These are phyloP conservation scores for Mormyrus hasselquistii DNA, from an alignment of 2,797 vertebrate genomes.

Conservation along the genomic window DNA sequence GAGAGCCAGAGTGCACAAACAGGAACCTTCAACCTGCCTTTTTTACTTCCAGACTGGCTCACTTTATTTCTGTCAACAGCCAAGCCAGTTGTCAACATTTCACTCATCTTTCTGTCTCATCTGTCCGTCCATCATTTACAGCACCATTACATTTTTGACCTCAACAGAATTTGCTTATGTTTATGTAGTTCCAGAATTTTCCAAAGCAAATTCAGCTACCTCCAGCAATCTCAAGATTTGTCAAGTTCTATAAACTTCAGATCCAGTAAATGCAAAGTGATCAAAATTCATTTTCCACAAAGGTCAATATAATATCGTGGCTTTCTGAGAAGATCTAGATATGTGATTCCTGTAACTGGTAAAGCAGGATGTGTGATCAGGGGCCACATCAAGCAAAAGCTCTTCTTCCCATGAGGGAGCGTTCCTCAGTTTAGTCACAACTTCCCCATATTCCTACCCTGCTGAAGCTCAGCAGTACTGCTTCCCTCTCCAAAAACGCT, in stretches of 20 bases:
- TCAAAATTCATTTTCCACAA: not conserved
- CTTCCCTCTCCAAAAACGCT: conserved; percentile 52
- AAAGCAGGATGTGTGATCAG: conserved; percentile 72
- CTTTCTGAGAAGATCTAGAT: conserved; percentile 34
- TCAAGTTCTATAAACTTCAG: not conserved
- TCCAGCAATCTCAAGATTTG: not conserved
- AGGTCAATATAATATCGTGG: not conserved
- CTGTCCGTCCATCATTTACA: not conserved
- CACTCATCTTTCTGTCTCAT: not conserved
- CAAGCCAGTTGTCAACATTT: not conserved
- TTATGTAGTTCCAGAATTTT: not conserved
- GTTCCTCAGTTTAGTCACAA: conserved; percentile 64
- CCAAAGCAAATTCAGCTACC: not conserved
- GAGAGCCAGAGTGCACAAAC: conserved; percentile 50
- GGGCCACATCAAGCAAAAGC: conserved; percentile 61
- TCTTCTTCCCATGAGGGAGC: conserved; percentile 56
- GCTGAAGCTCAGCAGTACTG: conserved; percentile 46
- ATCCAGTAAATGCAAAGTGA: not conserved
- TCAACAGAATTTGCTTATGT: not conserved
- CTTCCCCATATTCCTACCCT: conserved; percentile 74
- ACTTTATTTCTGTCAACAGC: conserved; percentile 5
- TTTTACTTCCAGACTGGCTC: conserved; percentile 41
- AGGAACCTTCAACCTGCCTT: conserved; percentile 49
- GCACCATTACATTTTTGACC: not conserved
- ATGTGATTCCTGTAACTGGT: conserved; percentile 65